Base-by-base conservation (phyloP, 1,140 invertebrate genomes). In the Drosophila trapezifrons region DNA sequence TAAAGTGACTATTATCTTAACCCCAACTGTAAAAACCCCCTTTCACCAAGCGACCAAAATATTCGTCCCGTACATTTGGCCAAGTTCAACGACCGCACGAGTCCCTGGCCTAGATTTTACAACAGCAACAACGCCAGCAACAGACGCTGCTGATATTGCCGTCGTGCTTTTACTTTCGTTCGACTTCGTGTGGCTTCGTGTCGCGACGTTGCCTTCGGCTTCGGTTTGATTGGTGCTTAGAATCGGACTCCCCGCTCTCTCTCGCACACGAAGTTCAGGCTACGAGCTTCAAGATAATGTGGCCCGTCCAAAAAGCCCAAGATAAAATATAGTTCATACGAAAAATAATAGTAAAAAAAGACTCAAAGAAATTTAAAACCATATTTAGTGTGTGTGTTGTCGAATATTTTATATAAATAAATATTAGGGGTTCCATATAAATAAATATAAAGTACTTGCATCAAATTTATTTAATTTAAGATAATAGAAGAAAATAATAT, bases 41-140 rank as follows among this genome's bases (percentile, higher is more conserved):
- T 51, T 58, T 66, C 56, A 47, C 55, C 49, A 27, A 58, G 49
- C 55, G 32, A 46, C 17, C 49, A 45, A 55, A 55, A 55, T 35
- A 35, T 52, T 52, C 52, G 62, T 45, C 54, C 40, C 62, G 42
- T 37, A 70, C 76, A 59, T 83, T 83, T 64, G 79, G 83, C 79
- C 84, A 90, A 90, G 85, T 89, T 90, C 86, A 90, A 90, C 76
- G 86, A 86, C 86, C 86, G 86, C 78, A 72, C 74, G 72, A 85
- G 80, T 90, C 86, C 86, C 84, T 90, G 86, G 86, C 86, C 86
- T 90, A 90, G 78, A 90, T 90, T 90, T 90, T 80, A 79, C 86
- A 63, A 63, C 38, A 47, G 22, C 20, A 71, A 63, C 20, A 54
- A 38, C 45, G 47, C 5, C 32, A 29, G 64, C 25, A 83, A 67